phyloP scores from a whole-genome alignment of 2,797 vertebrate genomes.

The Gobio occitaniae region DNA sequence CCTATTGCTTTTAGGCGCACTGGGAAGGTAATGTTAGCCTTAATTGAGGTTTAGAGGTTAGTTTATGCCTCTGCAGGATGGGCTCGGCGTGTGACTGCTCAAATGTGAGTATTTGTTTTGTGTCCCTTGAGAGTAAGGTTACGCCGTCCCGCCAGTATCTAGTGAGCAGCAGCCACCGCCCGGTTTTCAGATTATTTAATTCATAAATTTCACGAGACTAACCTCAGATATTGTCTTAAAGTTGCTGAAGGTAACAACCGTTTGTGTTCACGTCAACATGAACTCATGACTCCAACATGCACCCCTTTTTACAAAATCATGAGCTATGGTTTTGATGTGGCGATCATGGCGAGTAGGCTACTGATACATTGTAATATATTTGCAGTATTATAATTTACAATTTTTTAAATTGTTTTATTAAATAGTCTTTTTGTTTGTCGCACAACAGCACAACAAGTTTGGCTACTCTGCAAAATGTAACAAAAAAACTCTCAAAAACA shows the following conservation, averaged over 20 bases:
- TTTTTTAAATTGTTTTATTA: not conserved
- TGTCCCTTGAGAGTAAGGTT: not conserved
- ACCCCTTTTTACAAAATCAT: not conserved
- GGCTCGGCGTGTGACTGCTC: not conserved
- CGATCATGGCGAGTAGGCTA: not conserved
- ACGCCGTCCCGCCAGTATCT: not conserved
- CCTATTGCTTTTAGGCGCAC: constrained; percentile 1
- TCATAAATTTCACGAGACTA: not conserved
- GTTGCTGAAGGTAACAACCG: not conserved
- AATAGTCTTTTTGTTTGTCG: not conserved
- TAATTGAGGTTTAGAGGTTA: not conserved
- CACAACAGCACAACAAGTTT: not conserved
- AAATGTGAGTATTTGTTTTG: not conserved
- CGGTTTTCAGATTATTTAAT: not conserved
- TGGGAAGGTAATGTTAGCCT: not conserved
- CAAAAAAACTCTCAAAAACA: not conserved
- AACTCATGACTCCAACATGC: not conserved
- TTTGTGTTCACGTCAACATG: not conserved
- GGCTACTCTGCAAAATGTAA: not conserved
- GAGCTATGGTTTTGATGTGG: not conserved
- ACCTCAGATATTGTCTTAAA: not conserved
- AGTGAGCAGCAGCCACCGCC: constrained; percentile 41
- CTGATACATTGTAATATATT: not conserved
- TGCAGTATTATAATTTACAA: no score
- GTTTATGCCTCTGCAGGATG: not conserved